A percentile compares a stretch with the other conserved stretches of the same genome.
phyloP scores from a whole-genome alignment of 2,113 vertebrate species.

The Cyphomyrus discorhynchus region DNA sequence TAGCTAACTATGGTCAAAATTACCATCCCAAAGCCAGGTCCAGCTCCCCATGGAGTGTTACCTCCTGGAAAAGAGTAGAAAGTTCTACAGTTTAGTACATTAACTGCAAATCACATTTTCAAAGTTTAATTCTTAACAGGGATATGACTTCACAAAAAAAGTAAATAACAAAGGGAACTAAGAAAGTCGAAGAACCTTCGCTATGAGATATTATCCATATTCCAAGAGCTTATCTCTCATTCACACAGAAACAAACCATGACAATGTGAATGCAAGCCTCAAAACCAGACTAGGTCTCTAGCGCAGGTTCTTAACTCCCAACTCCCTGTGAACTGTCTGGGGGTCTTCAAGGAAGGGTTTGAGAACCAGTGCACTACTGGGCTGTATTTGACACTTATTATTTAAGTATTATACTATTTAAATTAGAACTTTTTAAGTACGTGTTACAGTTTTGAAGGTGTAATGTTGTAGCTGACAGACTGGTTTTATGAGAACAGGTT shows the following conservation, averaged over 20 bases:
- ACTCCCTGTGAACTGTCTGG: neutral
- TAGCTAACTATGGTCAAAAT: slow-evolving; percentile 19
- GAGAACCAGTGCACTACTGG: neutral
- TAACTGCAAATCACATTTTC: neutral
- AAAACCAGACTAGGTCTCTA: neutral
- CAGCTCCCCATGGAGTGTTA: slow-evolving; percentile 53
- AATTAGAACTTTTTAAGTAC: neutral
- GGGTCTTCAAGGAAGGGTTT: neutral
- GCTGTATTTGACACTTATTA: neutral
- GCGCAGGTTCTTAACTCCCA: neutral
- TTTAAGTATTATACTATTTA: neutral
- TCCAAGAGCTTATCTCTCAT: neutral
- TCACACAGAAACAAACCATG: neutral
- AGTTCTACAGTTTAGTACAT: neutral
- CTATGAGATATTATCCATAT: neutral
- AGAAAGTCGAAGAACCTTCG: neutral
- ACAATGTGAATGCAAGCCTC: neutral
- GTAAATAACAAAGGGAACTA: neutral
- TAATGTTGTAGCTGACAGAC: neutral
- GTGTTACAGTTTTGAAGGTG: neutral
- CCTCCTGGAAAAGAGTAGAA: slow-evolving; percentile 36
- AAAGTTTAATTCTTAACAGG: neutral
- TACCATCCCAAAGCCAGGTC: slow-evolving; percentile 59
- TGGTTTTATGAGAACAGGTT: neutral
- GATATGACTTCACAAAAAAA: neutral